Conservation (phyloP, 2,113 vertebrate genomes). For the Polyodon spathula region DNA sequence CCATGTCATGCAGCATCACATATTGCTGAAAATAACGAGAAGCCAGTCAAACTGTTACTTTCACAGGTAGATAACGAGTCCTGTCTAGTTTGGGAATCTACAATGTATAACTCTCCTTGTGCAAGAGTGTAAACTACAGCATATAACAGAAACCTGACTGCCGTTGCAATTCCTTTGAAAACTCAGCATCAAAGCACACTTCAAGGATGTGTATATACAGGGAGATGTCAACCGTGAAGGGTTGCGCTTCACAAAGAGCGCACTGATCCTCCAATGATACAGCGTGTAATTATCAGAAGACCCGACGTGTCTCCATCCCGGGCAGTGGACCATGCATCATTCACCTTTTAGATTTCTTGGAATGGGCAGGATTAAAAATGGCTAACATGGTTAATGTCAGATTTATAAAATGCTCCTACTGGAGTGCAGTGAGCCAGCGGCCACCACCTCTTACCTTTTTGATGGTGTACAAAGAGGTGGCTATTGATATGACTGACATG, state of each 20-base stretch:
- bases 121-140: no score
- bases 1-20: constrained; percentile 93
- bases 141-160: no score
- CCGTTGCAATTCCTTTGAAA: no score
- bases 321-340: constrained; percentile 19
- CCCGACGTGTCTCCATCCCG: not conserved
- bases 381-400: not conserved
- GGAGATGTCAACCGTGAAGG: no score
- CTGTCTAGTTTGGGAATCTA: no score
- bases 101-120: no score
- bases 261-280: no score
- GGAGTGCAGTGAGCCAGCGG: not conserved
- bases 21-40: constrained; percentile 90
- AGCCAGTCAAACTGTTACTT: no score
- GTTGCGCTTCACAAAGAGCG: no score
- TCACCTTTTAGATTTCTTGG: constrained; percentile 2
- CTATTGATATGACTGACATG: constrained; percentile 91
- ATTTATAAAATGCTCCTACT: not conserved
- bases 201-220: no score
- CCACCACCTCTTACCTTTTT: constrained; percentile 71
- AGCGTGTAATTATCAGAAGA: not conserved
- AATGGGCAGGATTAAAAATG: constrained; percentile 16
- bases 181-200: no score
- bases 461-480: constrained; percentile 93
- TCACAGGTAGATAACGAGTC: no score